A percentile compares a stretch with the other conserved stretches of the same genome.
Evolutionary conservation across 2,888 invertebrate genomes (phyloP).

Genomic region (Lumbricus terrestris): DNA sequence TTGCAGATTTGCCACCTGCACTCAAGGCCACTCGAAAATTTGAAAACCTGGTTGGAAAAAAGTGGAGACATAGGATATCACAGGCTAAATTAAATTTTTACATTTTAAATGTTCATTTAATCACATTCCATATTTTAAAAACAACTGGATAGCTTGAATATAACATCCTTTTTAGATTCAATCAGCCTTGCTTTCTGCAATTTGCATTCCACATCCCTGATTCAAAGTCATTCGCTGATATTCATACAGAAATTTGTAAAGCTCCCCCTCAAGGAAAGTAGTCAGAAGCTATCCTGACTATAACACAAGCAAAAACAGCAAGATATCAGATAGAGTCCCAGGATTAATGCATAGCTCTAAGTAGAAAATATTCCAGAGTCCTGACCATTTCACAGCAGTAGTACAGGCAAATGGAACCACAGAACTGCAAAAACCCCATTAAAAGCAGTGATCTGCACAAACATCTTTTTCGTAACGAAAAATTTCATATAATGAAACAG

Average conservation of each 20-base stretch:
- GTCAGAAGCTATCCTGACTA: too few relatives aligned
- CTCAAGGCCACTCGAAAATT: neutral
- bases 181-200: neutral
- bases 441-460: neutral
- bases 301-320: too few relatives aligned
- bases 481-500: neutral
- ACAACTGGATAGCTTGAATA: neutral
- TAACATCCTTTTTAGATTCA: neutral
- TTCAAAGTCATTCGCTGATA: too few relatives aligned
- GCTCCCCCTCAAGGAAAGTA: too few relatives aligned
- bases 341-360: too few relatives aligned
- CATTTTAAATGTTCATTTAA: neutral
- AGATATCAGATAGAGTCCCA: too few relatives aligned
- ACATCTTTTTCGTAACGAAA: neutral
- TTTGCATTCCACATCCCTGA: too few relatives aligned
- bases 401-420: too few relatives aligned
- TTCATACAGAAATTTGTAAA: too few relatives aligned
- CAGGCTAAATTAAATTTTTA: neutral
- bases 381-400: too few relatives aligned
- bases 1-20: conserved; percentile 5
- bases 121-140: neutral
- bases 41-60: neutral
- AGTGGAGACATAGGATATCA: neutral
- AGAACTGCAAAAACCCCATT: too few relatives aligned
- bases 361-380: too few relatives aligned